Base-by-base conservation (phyloP, 2,797 vertebrate species). In the Luscinia megarhynchos region DNA sequence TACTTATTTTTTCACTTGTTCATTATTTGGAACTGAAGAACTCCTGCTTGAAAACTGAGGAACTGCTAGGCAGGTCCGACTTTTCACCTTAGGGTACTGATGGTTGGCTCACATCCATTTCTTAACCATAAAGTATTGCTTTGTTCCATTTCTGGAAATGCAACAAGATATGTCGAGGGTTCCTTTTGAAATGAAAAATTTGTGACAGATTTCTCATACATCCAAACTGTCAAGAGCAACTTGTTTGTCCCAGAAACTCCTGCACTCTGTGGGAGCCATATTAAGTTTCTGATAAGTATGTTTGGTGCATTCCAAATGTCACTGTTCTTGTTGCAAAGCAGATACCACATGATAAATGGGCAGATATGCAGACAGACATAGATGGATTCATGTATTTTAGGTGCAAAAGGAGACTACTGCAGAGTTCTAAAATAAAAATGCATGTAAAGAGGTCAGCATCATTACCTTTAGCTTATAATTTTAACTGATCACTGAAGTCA, bases 1-100 rank as follows among this genome's bases (percentile, higher is more conserved):
- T 91, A 54, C 7, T 57, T 84, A 26, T 58, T 80, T 93, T 91
- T 92, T 89, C 51, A 81, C 87, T 94, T 76, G 29, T 88, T 87
- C 68, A 30, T 84, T 90, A 61, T 87, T 75, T 95, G 68, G 48
- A 76, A 75, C 40, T 87, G 50, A 61, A 89, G 95, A 68, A 61
- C 50, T 73, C 57, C 27, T 84, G 22, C 53, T 78, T 96, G 80
- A 93, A 95, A 96, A 70, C 2, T 79, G 64, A 95, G 86, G 93
- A 96, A 87, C 91, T 96, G 83, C 85, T 96, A 91, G 74, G 72
- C 94, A 95, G 93, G 93, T 95, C 74, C 1, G 10, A 93, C 68
- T 96, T 97, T 97, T 97, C 93, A 97, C 97, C 97, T 95, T 94
- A 97, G 93, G 96, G 95, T 95, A 96, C 88, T 96, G 90, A 91